phyloP scores from a whole-genome alignment of 1,140 invertebrate species.

The Geopemphigus sp. region DNA sequence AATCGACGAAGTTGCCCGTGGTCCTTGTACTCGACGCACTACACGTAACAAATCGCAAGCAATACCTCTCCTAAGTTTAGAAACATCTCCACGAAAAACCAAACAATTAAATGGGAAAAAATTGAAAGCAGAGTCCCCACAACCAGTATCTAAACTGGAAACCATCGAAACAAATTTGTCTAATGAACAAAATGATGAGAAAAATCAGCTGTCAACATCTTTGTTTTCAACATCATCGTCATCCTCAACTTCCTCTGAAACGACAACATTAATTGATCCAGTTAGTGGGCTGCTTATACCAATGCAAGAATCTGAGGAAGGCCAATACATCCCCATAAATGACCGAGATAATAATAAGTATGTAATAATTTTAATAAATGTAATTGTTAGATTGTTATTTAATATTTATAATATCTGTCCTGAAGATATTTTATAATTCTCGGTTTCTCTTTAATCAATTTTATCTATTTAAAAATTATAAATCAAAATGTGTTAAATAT shows the following conservation, averaged over 20 bases:
- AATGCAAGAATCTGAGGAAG: slow-evolving; percentile 71
- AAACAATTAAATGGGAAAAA: slow-evolving; percentile 41
- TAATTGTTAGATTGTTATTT: too few species aligned
- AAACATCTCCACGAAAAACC: slow-evolving; percentile 35
- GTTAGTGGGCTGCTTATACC: slow-evolving; percentile 72
- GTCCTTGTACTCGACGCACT: slow-evolving; percentile 43
- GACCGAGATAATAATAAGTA: slow-evolving; percentile 23
- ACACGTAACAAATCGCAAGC: slow-evolving; percentile 37
- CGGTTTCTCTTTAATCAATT: too few species aligned
- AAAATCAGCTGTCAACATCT: slow-evolving; percentile 21
- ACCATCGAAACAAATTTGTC: background rate
- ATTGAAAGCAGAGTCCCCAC: slow-evolving; percentile 41
- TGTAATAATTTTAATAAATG: background rate
- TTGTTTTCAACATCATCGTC: slow-evolving; percentile 34
- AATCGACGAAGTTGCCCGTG: slow-evolving; percentile 71
- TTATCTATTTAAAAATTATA: too few species aligned
- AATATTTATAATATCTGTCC: too few species aligned
- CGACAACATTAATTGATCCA: slow-evolving; percentile 69
- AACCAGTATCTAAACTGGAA: slow-evolving; percentile 34
- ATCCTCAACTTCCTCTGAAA: slow-evolving; percentile 58
- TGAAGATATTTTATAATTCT: too few species aligned
- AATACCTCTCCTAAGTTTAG: slow-evolving; percentile 32
- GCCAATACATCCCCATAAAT: slow-evolving; percentile 65
- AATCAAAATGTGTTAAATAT: too few species aligned
- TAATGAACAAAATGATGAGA: slow-evolving; percentile 43